A percentile compares a stretch with the other conserved stretches of the same genome.
Conservation (phyloP, 2,797 vertebrate species). For the Scomberomorus guttatus region DNA sequence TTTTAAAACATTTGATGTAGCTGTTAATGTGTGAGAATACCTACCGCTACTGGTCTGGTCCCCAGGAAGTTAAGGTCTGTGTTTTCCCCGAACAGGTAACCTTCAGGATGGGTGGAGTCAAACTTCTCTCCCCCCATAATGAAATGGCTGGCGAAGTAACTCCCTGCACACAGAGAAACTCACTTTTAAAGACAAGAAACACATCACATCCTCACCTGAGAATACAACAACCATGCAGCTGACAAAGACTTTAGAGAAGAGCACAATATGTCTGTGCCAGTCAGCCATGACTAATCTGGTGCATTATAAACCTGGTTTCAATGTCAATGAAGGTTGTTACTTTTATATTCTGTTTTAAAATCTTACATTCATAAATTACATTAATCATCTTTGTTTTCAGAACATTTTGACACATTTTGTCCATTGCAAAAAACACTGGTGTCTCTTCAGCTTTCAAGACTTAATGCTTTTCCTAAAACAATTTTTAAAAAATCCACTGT, state of each 20-base stretch:
- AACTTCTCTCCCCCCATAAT: slow-evolving; percentile 99
- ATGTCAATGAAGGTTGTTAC: not conserved
- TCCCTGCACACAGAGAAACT: slow-evolving; percentile 83
- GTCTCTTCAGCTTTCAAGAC: not conserved
- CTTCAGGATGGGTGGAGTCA: slow-evolving; percentile 96
- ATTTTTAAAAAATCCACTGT: not conserved
- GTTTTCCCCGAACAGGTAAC: slow-evolving; percentile 99
- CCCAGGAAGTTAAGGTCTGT: slow-evolving; percentile 99
- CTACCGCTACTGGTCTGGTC: slow-evolving; percentile 93
- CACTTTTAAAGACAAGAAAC: slow-evolving; percentile 8
- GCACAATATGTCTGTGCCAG: not conserved
- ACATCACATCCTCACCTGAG: not conserved
- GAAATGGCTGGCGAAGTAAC: slow-evolving; percentile 98
- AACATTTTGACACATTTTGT: too few species aligned
- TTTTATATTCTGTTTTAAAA: not conserved
- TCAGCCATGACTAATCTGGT: not conserved
- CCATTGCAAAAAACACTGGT: not conserved
- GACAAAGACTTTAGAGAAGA: not conserved
- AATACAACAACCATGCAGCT: not conserved
- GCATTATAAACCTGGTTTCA: not conserved
- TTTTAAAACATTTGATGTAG: not conserved
- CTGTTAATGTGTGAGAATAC: slow-evolving; percentile 45
- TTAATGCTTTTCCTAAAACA: not conserved
- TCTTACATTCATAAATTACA: not conserved
- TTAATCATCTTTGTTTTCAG: not conserved